Conservation (phyloP, 2,113 vertebrate species). For the Hemichromis elongatus region DNA sequence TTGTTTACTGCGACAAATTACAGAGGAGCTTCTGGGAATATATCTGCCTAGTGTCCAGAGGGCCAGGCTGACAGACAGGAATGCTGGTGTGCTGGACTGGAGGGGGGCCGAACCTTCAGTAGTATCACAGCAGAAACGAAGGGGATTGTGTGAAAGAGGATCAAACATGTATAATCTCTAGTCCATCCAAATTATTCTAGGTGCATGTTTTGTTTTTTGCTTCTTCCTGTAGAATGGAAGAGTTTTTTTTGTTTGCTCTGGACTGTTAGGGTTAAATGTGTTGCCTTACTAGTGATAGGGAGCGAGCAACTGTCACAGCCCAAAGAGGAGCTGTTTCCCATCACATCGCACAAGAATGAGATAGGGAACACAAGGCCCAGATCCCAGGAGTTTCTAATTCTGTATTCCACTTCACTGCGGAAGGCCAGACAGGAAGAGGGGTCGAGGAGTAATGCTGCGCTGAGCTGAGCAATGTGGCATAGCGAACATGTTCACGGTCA, state of each 20-base stretch:
- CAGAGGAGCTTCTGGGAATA: conserved; percentile 25
- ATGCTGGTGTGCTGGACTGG: conserved; percentile 33
- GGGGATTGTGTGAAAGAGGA: background rate
- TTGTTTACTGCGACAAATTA: conserved; percentile 49
- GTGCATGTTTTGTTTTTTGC: background rate
- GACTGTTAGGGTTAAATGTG: conserved; percentile 63
- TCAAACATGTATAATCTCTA: conserved; percentile 11
- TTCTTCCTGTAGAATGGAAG: background rate
- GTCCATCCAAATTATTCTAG: background rate
- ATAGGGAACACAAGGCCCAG: conserved; percentile 28
- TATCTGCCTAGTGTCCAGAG: conserved; percentile 43
- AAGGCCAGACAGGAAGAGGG: conserved; percentile 26
- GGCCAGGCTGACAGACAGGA: conserved; percentile 46
- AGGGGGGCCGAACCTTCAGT: background rate
- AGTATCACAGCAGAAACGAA: background rate
- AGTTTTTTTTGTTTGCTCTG: background rate
- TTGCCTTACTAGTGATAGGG: conserved; percentile 28
- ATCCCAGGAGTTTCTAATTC: conserved; percentile 21
- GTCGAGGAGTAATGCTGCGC: background rate
- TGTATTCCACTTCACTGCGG: conserved; percentile 6
- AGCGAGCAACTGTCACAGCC: conserved; percentile 51
- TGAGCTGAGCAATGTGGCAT: conserved; percentile 1
- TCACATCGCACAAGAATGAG: conserved; percentile 63
- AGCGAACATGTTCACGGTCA: conserved; percentile 76
- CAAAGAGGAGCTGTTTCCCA: conserved; percentile 66